A percentile compares a stretch with the other conserved stretches of the same genome.
Conservation (phyloP, 2,113 vertebrate genomes). For the Grus americana region DNA sequence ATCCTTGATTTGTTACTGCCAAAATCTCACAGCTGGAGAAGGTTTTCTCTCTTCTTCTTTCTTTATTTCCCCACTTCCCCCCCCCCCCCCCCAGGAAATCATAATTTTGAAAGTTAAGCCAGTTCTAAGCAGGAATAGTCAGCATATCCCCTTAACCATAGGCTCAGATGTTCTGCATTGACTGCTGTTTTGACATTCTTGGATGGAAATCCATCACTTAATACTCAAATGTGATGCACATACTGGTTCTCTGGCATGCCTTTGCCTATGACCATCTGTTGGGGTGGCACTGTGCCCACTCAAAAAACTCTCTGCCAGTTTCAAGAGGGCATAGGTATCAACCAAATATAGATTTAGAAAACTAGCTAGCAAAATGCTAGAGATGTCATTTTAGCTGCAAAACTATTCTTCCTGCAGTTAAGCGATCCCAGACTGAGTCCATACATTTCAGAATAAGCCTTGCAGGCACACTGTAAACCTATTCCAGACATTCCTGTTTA, state of each 20-base stretch:
- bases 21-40: neutral
- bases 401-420: neutral
- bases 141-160: neutral
- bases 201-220: constrained; percentile 2
- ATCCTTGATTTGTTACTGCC: neutral
- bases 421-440: neutral
- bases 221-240: neutral
- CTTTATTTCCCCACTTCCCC: neutral
- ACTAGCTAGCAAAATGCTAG: neutral
- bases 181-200: constrained; percentile 41
- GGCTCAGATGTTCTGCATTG: neutral
- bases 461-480: neutral
- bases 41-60: neutral
- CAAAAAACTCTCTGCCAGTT: constrained; percentile 2
- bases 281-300: constrained; percentile 24
- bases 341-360: neutral
- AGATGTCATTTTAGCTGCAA: neutral
- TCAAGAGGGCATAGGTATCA: constrained; percentile 8
- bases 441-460: neutral
- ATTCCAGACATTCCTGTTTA: neutral
- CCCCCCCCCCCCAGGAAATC: too few relatives aligned
- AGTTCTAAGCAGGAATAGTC: neutral
- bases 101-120: neutral
- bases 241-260: constrained; percentile 51
- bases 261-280: constrained; percentile 24